Conservation (phyloP, 2,888 invertebrate genomes). For the Eristalis tenax region DNA sequence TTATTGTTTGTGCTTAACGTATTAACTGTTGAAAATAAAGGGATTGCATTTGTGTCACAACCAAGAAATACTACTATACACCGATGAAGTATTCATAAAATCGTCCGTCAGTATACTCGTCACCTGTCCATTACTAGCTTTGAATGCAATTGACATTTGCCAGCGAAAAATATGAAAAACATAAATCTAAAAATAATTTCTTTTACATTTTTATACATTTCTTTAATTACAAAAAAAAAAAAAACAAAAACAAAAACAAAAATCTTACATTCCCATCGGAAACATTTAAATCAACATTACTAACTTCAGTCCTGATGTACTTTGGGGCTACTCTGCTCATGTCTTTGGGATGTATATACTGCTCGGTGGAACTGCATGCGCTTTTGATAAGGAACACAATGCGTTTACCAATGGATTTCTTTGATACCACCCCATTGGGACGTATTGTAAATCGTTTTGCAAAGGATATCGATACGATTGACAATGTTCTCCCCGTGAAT, state of each 20-base stretch:
- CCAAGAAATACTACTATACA: background rate
- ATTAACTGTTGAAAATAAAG: slow-evolving; percentile 9
- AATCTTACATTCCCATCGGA: background rate
- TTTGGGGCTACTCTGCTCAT: slow-evolving; percentile 75
- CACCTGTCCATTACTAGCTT: slow-evolving; percentile 7
- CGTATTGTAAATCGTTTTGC: slow-evolving; percentile 87
- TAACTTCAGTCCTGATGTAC: slow-evolving; percentile 41
- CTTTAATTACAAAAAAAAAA: background rate
- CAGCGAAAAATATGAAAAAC: background rate
- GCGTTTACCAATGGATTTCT: slow-evolving; percentile 87
- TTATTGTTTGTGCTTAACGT: slow-evolving; percentile 5
- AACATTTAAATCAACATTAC: slow-evolving; percentile 24
- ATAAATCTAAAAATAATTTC: background rate
- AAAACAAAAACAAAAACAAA: background rate
- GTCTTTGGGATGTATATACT: slow-evolving; percentile 82
- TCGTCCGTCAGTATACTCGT: slow-evolving; percentile 15
- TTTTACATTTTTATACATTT: slow-evolving; percentile 6
- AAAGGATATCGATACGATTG: slow-evolving; percentile 84
- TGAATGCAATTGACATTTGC: slow-evolving; percentile 22
- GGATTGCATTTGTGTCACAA: slow-evolving; percentile 14
- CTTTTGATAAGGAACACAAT: slow-evolving; percentile 84
- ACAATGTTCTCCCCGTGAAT: slow-evolving; percentile 82
- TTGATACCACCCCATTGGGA: slow-evolving; percentile 90
- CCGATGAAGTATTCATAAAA: background rate
- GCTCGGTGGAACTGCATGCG: slow-evolving; percentile 85